Conservation (phyloP, 1,140 invertebrate species). For the Temnothorax curvispinosus region DNA sequence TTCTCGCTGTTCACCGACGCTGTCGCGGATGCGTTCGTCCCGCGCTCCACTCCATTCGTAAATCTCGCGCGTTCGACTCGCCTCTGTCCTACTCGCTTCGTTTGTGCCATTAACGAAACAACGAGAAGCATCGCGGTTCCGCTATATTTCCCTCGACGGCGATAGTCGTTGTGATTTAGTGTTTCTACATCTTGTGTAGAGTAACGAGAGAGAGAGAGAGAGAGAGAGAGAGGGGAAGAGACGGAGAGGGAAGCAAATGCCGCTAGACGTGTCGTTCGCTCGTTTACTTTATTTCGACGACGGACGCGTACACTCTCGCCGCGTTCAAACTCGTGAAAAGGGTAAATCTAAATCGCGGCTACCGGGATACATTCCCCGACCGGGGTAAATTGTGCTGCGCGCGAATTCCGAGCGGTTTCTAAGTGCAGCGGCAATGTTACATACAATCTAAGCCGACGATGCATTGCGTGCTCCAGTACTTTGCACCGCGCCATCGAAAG, state of each 20-base stretch:
- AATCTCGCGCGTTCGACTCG: slow-evolving; percentile 41
- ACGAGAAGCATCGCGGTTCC: slow-evolving; percentile 48
- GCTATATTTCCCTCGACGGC: slow-evolving; percentile 57
- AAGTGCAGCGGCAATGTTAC: slow-evolving; percentile 32
- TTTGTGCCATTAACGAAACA: slow-evolving; percentile 58
- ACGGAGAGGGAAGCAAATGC: neutral
- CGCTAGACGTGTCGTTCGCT: slow-evolving; percentile 18
- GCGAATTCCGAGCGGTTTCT: slow-evolving; percentile 27
- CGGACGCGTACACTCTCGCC: neutral
- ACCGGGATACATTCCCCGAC: slow-evolving; percentile 16
- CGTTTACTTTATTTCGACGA: slow-evolving; percentile 39
- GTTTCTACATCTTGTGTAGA: slow-evolving; percentile 16
- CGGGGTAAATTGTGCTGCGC: slow-evolving; percentile 26
- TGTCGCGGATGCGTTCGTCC: slow-evolving; percentile 8
- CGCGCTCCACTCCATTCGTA: neutral
- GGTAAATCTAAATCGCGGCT: slow-evolving; percentile 35
- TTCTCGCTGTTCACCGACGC: neutral
- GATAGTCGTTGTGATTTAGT: slow-evolving; percentile 56
- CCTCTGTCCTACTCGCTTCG: slow-evolving; percentile 19
- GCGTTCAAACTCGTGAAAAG: slow-evolving; percentile 33
- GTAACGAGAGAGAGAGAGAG: neutral
- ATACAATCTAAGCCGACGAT: neutral
- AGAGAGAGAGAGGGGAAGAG: neutral
- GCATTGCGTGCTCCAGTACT: slow-evolving; percentile 19
- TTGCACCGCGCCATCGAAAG: slow-evolving; percentile 28